These are phyloP conservation scores for Emydura subglobosa DNA, from an alignment of 2,113 vertebrate genomes.

Conservation along the genomic window DNA sequence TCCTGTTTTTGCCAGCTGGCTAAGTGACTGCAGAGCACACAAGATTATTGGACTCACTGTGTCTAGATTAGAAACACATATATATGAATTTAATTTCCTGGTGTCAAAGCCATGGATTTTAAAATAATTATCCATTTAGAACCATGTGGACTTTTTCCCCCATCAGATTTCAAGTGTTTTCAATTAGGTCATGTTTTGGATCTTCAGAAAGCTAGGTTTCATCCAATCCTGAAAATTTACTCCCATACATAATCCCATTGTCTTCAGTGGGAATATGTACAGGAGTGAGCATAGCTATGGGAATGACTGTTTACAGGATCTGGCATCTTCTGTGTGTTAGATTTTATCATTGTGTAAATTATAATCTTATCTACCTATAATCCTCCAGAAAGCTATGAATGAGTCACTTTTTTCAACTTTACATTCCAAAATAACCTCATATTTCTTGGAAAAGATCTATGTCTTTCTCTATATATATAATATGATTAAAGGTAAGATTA, in stretches of 20 bases:
- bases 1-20: slow-evolving; percentile 68
- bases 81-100: slow-evolving; percentile 77
- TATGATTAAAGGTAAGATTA: neutral
- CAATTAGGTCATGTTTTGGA: slow-evolving; percentile 71
- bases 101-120: slow-evolving; percentile 70
- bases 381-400: slow-evolving; percentile 58
- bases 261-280: slow-evolving; percentile 40
- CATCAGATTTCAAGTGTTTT: slow-evolving; percentile 56
- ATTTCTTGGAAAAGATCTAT: slow-evolving; percentile 37
- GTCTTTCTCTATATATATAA: slow-evolving; percentile 17
- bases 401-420: slow-evolving; percentile 66
- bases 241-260: slow-evolving; percentile 52
- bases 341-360: neutral
- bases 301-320: slow-evolving; percentile 33
- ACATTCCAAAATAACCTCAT: slow-evolving; percentile 37
- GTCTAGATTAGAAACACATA: slow-evolving; percentile 71
- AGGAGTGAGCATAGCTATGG: slow-evolving; percentile 42
- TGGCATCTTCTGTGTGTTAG: slow-evolving; percentile 31
- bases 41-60: slow-evolving; percentile 71
- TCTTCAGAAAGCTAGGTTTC: slow-evolving; percentile 43
- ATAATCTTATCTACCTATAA: slow-evolving; percentile 13
- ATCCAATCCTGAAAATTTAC: slow-evolving; percentile 49
- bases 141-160: slow-evolving; percentile 24
- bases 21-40: slow-evolving; percentile 67
- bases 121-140: slow-evolving; percentile 72